Percentiles rank a stretch among this genome's conserved stretches.
phyloP scores from a whole-genome alignment of 53 echinoderm and acorn worm genomes.

The Pentamera pediparva region DNA sequence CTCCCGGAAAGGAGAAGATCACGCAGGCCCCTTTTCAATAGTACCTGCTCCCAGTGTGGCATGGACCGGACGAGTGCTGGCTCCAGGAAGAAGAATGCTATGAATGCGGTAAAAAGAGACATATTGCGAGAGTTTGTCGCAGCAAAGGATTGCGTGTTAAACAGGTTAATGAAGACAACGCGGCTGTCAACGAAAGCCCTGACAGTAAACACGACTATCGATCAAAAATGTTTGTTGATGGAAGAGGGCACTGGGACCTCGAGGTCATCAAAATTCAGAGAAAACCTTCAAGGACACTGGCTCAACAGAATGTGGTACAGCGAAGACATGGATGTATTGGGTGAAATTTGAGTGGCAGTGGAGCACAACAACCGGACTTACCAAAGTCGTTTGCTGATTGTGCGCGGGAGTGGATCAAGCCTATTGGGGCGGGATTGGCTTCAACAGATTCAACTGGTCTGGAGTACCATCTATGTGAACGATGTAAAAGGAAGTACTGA shows the following conservation, averaged over 20 bases:
- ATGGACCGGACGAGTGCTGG: conserved; percentile 6
- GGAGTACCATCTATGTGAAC: neutral
- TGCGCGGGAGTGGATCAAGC: neutral
- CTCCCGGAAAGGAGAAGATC: no score
- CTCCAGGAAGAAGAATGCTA: neutral
- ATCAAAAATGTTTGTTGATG: neutral
- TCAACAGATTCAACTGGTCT: neutral
- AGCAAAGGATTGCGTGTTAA: neutral
- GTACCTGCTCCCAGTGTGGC: no score
- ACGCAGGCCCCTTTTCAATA: no score
- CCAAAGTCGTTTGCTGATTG: neutral
- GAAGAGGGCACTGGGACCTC: conserved; percentile 37
- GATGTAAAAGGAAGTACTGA: neutral
- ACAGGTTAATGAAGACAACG: neutral
- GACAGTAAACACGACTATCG: neutral
- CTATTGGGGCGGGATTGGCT: conserved; percentile 18
- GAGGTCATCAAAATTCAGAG: neutral
- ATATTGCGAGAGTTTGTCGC: conserved; percentile 21
- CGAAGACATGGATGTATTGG: neutral
- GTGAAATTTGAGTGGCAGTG: conserved; percentile 4
- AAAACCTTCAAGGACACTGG: neutral
- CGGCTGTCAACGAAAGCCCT: conserved; percentile 10
- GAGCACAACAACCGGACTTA: neutral
- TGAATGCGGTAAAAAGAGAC: conserved; percentile 33
- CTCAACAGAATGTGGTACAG: neutral